Evolutionary conservation across 1,140 invertebrate genomes (phyloP), one percentile per base, ranked within the genome.

Genomic region (Rhizoglyphus robini): DNA sequence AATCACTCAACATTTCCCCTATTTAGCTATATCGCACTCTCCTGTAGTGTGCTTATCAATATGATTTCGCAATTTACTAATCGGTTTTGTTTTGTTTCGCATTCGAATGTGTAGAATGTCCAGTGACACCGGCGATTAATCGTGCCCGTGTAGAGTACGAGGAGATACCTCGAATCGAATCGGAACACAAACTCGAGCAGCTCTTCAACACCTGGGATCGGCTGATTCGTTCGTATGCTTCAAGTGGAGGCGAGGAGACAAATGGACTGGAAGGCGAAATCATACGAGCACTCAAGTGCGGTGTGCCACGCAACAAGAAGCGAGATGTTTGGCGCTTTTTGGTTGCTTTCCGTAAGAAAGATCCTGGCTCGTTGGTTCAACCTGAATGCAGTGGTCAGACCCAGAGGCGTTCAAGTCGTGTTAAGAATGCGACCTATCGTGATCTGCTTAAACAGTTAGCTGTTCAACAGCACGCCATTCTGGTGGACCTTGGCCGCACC

Each of bases 271-370:
- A n/a, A n/a, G n/a, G n/a, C n/a, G n/a, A n/a, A n/a, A n/a, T n/a
- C n/a, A n/a, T n/a, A n/a, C n/a, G n/a, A n/a, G n/a, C n/a, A n/a
- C 5, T 66, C 62, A 68, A 70, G 1, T 71, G 31, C 89, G 88
- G 92, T 67, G 86, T 96, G 20, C 91, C 92, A 0, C 82, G 87
- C 60, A 83, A 83, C 2, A 86, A 86, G 72, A 81, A 92, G 47
- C 92, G 91, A 29, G 88, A 89, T 67, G 87, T 96, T 4, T 97
- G 93, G 93, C 84, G 87, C 70, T 86, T 91, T 72, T 79, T 95
- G 30, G 85, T 88, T 0, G 83, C 89, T 70, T 87, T 91, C 73
- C n/a, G n/a, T n/a, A n/a, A n/a, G n/a, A n/a, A n/a, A n/a, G n/a
- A n/a, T n/a, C n/a, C n/a, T n/a, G n/a, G n/a, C n/a, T n/a, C n/a